Base-by-base conservation (phyloP, 1,140 invertebrate species). In the Eueides isabella region DNA sequence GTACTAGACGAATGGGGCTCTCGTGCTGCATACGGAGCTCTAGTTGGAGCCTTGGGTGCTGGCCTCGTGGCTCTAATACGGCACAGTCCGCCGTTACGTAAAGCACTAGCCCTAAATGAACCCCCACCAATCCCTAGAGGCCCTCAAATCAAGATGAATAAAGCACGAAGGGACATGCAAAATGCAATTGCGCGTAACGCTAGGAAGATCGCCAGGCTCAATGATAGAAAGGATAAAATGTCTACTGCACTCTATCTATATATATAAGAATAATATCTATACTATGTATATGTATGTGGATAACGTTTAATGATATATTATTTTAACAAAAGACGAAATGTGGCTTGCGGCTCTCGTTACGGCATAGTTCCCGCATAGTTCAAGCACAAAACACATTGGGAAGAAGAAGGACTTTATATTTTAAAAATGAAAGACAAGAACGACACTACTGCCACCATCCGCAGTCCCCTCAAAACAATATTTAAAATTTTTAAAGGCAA, bases 111-210 rank as follows among this genome's bases (percentile, higher is more conserved):
- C 5, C 80, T 92, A n/a, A 68, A 67, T 29, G 78, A 74, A 6
- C 16, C 23, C 28, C 41, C 26, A 48, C 48, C 48, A 23, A 26
- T 62, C n/a, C 38, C 77, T 31, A 63, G 68, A n/a, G 31, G 44
- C 69, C 19, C 72, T 62, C 16, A 19, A 12, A 11, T 12, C 55
- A 82, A 81, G 62, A 5, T 63, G 26, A 30, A 63, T 11, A 63
- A 63, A 16, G 28, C 76, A 79, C 82, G 95, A 95, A 93, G 98
- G 97, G 97, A 98, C 81, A 90, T 97, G 72, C 95, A 97, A 80
- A 98, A 99, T 92, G 96, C 96, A 30, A 97, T 97, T 29, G 96
- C 97, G 62, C 98, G 97, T 89, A 99, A 99, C 92, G 97, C 97
- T 35, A 95, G 98, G 31, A 98, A 97, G 29, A 96, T 98, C 69